These are phyloP conservation scores for Chymomyza procnemis DNA, from an alignment of 2,888 invertebrate genomes.

Conservation along the genomic window DNA sequence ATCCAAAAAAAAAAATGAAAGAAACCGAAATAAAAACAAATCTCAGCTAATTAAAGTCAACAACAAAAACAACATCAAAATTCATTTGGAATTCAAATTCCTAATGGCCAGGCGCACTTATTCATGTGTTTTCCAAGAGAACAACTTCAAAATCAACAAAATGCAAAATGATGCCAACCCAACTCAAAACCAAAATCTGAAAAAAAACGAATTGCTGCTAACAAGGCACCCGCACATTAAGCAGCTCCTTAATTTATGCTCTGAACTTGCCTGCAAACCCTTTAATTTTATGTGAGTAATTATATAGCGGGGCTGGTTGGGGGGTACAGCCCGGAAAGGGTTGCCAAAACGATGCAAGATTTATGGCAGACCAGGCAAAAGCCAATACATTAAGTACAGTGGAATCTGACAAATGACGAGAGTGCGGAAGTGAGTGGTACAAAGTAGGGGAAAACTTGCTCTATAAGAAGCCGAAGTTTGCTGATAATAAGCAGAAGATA, in stretches of 20 bases:
- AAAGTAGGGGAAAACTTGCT: no score
- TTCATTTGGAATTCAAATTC: constrained; percentile 73
- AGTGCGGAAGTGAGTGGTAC: neutral
- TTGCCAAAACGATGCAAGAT: constrained; percentile 26
- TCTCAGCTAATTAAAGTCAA: constrained; percentile 75
- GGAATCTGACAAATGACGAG: neutral
- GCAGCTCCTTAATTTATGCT: constrained; percentile 14
- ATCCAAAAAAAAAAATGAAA: neutral
- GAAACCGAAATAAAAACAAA: no score
- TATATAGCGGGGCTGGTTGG: constrained; percentile 35
- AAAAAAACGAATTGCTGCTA: neutral
- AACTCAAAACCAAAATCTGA: neutral
- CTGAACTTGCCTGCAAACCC: constrained; percentile 18
- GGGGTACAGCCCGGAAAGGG: constrained; percentile 15
- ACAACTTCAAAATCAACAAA: neutral
- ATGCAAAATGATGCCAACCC: neutral
- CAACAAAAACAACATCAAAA: constrained; percentile 40
- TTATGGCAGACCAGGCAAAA: constrained; percentile 20
- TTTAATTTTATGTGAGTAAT: constrained; percentile 61
- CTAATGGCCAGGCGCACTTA: constrained; percentile 39
- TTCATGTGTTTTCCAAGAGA: constrained; percentile 6
- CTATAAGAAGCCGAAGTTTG: no score
- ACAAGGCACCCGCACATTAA: constrained; percentile 9
- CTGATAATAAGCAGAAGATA: no score
- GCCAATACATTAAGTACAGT: neutral